These are phyloP conservation scores for Ammospiza caudacuta DNA, from an alignment of 2,113 vertebrate genomes.

Conservation along the genomic window DNA sequence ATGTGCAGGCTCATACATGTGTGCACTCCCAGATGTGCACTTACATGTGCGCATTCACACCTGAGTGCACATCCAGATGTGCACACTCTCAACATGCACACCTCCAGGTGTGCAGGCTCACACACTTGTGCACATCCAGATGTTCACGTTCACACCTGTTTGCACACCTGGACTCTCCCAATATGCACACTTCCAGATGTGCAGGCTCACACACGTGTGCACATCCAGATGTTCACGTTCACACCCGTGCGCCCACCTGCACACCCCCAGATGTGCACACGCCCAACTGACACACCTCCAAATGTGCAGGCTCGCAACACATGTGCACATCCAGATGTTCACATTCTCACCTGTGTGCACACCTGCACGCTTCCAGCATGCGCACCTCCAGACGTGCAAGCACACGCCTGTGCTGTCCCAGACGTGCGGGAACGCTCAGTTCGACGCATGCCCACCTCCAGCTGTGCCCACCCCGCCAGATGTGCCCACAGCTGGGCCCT, in stretches of 20 bases:
- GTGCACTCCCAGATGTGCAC: neutral
- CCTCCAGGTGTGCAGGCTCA: neutral
- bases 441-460: rapidly evolving
- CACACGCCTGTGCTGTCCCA: neutral
- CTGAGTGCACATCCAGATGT: too few species aligned
- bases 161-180: rapidly evolving
- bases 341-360: rapidly evolving
- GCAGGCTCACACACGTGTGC: neutral
- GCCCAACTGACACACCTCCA: neutral
- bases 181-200: neutral
- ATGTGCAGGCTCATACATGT: neutral
- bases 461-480: neutral
- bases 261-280: neutral
- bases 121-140: too few species aligned
- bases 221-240: neutral
- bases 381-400: neutral
- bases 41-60: too few species aligned
- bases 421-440: neutral
- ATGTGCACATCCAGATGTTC: rapidly evolving
- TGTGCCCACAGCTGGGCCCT: rapidly evolving
- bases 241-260: neutral
- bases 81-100: rapidly evolving
- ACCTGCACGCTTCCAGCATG: too few species aligned
- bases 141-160: neutral
- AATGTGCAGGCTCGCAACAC: neutral